Base-by-base conservation (phyloP, 2,113 vertebrate species). In the Alouatta palliata region DNA sequence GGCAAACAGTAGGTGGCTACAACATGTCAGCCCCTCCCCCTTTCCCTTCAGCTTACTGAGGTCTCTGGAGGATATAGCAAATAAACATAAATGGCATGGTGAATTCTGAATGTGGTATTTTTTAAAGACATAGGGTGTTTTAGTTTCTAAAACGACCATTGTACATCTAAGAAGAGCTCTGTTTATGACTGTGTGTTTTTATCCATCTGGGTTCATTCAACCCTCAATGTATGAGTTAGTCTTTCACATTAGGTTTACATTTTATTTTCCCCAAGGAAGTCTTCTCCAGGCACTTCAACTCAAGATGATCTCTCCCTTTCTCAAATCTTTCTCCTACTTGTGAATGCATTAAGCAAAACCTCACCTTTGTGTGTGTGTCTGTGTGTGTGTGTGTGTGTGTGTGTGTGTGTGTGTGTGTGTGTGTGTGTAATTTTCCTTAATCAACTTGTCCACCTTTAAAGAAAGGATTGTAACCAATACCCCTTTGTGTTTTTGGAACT, bases 151-250 rank as follows among this genome's bases (percentile, higher is more conserved):
- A 91, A 80, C 14, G 87, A 47, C 40, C 43, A 43, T 13, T 58
- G 47, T 58, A 68, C 1, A 45, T 82, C 79, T n/a, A 79, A 90
- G 85, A 97, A 91, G 45, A 89, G 49, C 52, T 96, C 61, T 83
- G 30, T 85, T 93, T 94, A 82, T 20, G 17, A 58, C 47, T 76
- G 0, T 43, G 23, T 85, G 16, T 91, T 94, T 93, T 90, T 86
- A 82, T 61, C 76, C 86, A 89, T 89, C 79, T 95, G 73, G 47
- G 30, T 93, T 95, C 83, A 94, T 52, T 90, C 86, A 93, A 66
- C 47, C 70, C 49, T 80, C 68, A 89, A 14, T 40, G 5, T 49
- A 85, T 61, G 58, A 47, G 37, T 80, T 37, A 66, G 73, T 71
- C 88, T 94, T 85, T 89, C 47, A 87, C 16, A 47, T 87, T 80